Evolutionary conservation across 2,888 invertebrate genomes (phyloP).

Genomic region (Serrognathus titanus): DNA sequence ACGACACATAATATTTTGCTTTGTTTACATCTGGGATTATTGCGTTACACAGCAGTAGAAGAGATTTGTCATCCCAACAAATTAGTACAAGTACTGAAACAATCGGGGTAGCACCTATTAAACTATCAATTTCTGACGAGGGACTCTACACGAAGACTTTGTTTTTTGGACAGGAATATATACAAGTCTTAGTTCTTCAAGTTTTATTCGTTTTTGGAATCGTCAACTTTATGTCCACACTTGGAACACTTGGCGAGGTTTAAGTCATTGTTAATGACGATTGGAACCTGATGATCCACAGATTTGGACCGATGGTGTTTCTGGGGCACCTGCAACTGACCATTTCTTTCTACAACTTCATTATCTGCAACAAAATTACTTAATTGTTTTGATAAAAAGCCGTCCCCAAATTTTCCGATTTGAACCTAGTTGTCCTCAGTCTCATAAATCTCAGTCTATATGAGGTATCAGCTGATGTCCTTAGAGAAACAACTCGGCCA

Average conservation of each 20-base stretch:
- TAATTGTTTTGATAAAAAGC: not conserved
- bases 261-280: constrained; percentile 14
- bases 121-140: too few species aligned
- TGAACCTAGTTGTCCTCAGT: too few species aligned
- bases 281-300: constrained; percentile 50
- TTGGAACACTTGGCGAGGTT: constrained; percentile 36
- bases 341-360: not conserved
- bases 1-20: not conserved
- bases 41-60: constrained; percentile 40
- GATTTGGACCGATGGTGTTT: constrained; percentile 57
- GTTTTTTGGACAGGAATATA: too few species aligned
- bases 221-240: constrained; percentile 39
- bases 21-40: constrained; percentile 27
- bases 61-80: constrained; percentile 11
- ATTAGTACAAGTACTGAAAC: not conserved
- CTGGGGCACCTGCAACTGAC: constrained; percentile 39
- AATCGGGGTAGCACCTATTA: not conserved
- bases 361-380: constrained; percentile 1
- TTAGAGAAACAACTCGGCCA: too few species aligned
- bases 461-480: too few species aligned
- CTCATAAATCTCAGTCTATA: too few species aligned
- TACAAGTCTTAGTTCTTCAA: not conserved
- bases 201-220: not conserved
- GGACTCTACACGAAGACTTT: too few species aligned
- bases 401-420: too few species aligned